Percentiles rank a stretch among this genome's conserved stretches.
These are phyloP conservation scores for Hystrix cristata DNA, from an alignment of 2,113 vertebrate species.

Conservation along the genomic window DNA sequence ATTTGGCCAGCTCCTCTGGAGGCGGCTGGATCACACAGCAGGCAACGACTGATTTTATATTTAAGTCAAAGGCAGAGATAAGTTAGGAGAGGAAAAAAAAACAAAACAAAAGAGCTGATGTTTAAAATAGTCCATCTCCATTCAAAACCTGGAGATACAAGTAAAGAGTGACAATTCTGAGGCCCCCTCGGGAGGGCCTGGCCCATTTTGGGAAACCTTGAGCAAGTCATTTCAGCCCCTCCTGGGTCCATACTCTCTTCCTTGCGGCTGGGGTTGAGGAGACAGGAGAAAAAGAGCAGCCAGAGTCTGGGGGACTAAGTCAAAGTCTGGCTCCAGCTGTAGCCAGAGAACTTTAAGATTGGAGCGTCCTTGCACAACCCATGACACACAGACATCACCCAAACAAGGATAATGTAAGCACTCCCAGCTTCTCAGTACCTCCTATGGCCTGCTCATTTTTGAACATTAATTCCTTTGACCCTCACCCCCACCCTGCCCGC, in stretches of 20 bases:
- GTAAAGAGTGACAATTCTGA: neutral
- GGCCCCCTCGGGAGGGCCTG: neutral
- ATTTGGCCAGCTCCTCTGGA: neutral
- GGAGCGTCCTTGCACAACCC: neutral
- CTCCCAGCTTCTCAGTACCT: neutral
- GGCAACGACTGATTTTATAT: neutral
- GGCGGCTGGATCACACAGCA: neutral
- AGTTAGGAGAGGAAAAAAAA: neutral
- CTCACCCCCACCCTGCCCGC: neutral
- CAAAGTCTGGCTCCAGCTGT: neutral
- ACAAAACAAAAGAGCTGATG: neutral
- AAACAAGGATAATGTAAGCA: neutral
- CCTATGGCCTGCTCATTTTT: neutral
- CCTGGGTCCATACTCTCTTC: neutral
- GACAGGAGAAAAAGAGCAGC: neutral
- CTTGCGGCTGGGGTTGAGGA: neutral
- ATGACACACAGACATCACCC: neutral
- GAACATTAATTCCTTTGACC: neutral
- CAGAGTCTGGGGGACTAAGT: neutral
- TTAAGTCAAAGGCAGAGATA: neutral
- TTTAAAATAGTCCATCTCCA: constrained; percentile 9
- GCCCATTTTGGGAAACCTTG: neutral
- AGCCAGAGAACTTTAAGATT: neutral
- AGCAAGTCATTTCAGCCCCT: neutral
- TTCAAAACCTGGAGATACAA: neutral